A percentile compares a stretch with the other conserved stretches of the same genome.
phyloP scores from a whole-genome alignment of 2,888 invertebrate genomes.

The Ornithoptera priamus region DNA sequence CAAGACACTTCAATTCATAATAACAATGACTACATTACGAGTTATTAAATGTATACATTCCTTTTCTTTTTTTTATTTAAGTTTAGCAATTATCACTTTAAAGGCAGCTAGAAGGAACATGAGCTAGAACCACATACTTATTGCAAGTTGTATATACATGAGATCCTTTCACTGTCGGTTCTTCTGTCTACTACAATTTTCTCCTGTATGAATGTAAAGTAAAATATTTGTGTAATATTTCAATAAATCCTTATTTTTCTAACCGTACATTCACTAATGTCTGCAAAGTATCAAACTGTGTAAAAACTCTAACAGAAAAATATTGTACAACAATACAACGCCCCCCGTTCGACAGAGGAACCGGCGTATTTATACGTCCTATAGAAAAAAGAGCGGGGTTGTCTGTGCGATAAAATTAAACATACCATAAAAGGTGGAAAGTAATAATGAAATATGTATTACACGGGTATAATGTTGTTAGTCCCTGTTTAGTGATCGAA shows the following conservation, averaged over 20 bases:
- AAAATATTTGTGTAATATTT: too few species aligned
- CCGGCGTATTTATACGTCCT: conserved; percentile 53
- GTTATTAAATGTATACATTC: too few species aligned
- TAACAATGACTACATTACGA: too few species aligned
- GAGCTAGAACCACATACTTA: too few species aligned
- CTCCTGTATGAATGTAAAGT: too few species aligned
- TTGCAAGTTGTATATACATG: too few species aligned
- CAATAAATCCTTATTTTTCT: conserved; percentile 31
- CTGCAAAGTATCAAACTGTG: conserved; percentile 42
- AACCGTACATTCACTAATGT: conserved; percentile 52
- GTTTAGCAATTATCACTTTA: too few species aligned
- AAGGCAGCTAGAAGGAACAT: too few species aligned
- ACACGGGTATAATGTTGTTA: conserved; percentile 79
- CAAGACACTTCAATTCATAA: too few species aligned
- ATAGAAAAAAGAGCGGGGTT: conserved; percentile 60
- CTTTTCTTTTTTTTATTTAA: too few species aligned
- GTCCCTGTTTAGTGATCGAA: conserved; percentile 68
- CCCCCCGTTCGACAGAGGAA: conserved; percentile 64
- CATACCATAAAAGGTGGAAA: conserved; percentile 70
- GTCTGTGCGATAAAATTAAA: conserved; percentile 73
- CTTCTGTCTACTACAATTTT: too few species aligned
- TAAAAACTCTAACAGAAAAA: conserved; percentile 53
- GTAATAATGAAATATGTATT: conserved; percentile 80
- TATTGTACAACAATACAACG: conserved; percentile 76
- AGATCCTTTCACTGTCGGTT: too few species aligned